phyloP scores from a whole-genome alignment of 2,888 invertebrate genomes.

The Busseola fusca region DNA sequence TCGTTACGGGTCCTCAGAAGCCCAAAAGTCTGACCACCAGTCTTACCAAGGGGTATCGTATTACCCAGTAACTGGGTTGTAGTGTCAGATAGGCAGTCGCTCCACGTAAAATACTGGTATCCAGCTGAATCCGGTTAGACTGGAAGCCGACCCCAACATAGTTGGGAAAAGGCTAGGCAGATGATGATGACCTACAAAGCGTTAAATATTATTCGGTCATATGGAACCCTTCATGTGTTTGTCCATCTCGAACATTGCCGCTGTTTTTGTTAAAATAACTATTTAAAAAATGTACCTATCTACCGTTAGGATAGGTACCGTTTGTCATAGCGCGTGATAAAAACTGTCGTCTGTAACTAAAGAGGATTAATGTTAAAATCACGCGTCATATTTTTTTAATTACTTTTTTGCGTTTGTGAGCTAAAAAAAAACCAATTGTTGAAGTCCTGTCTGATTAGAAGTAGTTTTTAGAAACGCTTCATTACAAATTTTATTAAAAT shows the following conservation, averaged over 20 bases:
- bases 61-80: too few relatives aligned
- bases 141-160: too few relatives aligned
- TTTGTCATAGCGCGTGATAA: conserved; percentile 3
- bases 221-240: neutral
- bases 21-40: too few relatives aligned
- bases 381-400: neutral
- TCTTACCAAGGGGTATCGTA: too few relatives aligned
- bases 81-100: too few relatives aligned
- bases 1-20: too few relatives aligned
- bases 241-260: neutral
- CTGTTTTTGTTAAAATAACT: neutral
- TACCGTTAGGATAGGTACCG: conserved; percentile 19
- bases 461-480: neutral
- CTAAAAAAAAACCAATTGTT: neutral
- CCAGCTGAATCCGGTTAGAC: too few relatives aligned
- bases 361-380: conserved; percentile 1
- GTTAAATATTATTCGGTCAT: neutral
- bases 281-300: neutral
- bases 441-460: neutral
- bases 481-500: conserved; percentile 31
- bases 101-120: too few relatives aligned
- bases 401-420: neutral
- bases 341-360: neutral
- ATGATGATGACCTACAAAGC: too few relatives aligned
- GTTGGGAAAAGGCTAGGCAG: too few relatives aligned